Evolutionary conservation across 2,113 vertebrate genomes (phyloP), one percentile per base, ranked within the genome.

Genomic region (Heterocephalus glaber): DNA sequence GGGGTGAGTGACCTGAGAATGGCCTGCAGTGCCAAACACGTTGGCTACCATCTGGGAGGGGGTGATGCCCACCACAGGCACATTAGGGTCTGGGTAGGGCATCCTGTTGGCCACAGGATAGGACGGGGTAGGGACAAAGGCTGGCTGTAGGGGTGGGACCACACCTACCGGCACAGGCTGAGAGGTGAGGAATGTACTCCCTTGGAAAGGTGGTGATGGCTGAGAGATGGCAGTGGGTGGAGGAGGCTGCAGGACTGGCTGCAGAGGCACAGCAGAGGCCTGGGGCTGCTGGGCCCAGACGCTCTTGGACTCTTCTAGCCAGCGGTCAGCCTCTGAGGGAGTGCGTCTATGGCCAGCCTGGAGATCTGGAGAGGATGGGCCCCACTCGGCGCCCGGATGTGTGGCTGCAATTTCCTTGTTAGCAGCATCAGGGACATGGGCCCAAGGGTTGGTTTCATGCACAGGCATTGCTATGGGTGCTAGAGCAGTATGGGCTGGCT

Each of bases 31-130:
- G 95, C 99, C 99, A 22, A 99, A 99, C 91, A 99, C 99, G 0
- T 99, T 99, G 72, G 99, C 99, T 76, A 99, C 99, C 99, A 99
- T 99, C 98, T 99, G 99, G 30, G 99, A 99, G 14, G 99, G 99
- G 10, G 99, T 99, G 98, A 99, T 99, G 92, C 99, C 99, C 10
- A 99, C 99, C 96, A 99, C 99, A 0, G 99, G 99, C 61, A 99
- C 99, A 0, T 98, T 99, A 8, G 99, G 98, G 92, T 98, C 99
- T 33, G 98, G 97, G 33, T 99, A 99, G 68, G 99, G 98, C 97
- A 99, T 98, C 83, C 99, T 99, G 0, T 99, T 99, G 30, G 99
- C 97, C 95, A 99, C 98, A 0, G 99, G 98, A 11, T 99, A 99
- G 63, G 99, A 96, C 97, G 98, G 98, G 86, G 98, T 93, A 1